These are phyloP conservation scores for Patella depressa DNA, from an alignment of 2,888 invertebrate genomes.

Conservation along the genomic window DNA sequence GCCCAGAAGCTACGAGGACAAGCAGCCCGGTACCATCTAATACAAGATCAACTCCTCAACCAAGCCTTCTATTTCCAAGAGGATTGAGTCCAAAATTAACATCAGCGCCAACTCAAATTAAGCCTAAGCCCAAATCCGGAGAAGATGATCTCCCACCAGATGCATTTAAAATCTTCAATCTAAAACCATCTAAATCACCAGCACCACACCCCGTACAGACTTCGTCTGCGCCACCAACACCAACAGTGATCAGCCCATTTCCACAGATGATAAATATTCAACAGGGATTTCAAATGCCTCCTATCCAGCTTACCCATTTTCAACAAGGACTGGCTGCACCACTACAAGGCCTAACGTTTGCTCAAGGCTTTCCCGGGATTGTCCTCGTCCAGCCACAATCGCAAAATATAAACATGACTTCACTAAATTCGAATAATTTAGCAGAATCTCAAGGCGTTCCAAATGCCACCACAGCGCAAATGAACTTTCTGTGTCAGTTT, in stretches of 20 bases:
- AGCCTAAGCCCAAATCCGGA: slow-evolving; percentile 19
- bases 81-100: slow-evolving; percentile 28
- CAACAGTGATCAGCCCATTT: not conserved
- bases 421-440: not conserved
- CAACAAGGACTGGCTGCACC: not conserved
- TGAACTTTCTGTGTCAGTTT: too few species aligned
- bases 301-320: not conserved
- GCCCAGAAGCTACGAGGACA: slow-evolving; percentile 21
- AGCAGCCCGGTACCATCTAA: slow-evolving; percentile 17
- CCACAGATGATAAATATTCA: not conserved
- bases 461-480: too few species aligned
- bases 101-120: slow-evolving; percentile 30
- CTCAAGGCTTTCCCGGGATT: not conserved
- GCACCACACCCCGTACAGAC: slow-evolving; percentile 9
- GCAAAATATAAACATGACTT: not conserved
- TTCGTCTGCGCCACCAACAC: not conserved
- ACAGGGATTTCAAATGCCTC: not conserved
- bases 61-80: slow-evolving; percentile 22
- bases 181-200: slow-evolving; percentile 45
- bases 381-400: not conserved
- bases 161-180: slow-evolving; percentile 60
- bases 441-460: not conserved
- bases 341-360: not conserved
- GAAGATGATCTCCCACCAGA: slow-evolving; percentile 49
- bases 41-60: not conserved